Percentiles rank a stretch among this genome's conserved stretches.
phyloP scores from a whole-genome alignment of 1,140 invertebrate species.

The Drosophila ficusphila region DNA sequence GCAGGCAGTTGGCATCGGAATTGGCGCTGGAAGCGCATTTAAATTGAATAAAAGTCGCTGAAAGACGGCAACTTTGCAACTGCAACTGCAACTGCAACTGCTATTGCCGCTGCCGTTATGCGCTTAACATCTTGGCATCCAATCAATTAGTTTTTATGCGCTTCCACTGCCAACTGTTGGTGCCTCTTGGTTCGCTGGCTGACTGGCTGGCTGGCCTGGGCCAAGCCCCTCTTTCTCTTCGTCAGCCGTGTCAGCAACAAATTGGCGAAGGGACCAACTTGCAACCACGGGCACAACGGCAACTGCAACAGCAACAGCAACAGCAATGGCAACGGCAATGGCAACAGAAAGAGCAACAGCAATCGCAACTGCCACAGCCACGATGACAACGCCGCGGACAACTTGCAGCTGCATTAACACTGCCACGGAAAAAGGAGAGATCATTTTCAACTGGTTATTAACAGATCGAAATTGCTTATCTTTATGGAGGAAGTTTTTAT shows the following conservation, averaged over 20 bases:
- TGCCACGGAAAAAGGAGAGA: slow-evolving; percentile 21
- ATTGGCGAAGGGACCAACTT: slow-evolving; percentile 74
- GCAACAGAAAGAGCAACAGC: slow-evolving; percentile 13
- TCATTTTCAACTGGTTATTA: slow-evolving; percentile 14
- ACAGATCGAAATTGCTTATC: slow-evolving; percentile 1
- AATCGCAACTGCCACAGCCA: slow-evolving; percentile 30
- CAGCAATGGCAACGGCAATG: slow-evolving; percentile 17
- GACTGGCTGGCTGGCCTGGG: slow-evolving; percentile 38
- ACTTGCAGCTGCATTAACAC: slow-evolving; percentile 48
- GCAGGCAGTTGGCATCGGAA: slow-evolving; percentile 28
- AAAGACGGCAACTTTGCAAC: slow-evolving; percentile 47
- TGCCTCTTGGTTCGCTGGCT: slow-evolving; percentile 16
- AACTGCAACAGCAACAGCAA: slow-evolving; percentile 18
- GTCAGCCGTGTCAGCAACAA: slow-evolving; percentile 69
- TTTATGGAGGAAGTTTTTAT: neutral
- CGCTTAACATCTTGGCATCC: slow-evolving; percentile 81
- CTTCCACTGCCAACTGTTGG: slow-evolving; percentile 68
- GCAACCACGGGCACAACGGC: slow-evolving; percentile 36
- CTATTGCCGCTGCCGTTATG: slow-evolving; percentile 67
- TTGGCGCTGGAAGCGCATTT: slow-evolving; percentile 76
- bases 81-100: slow-evolving; percentile 39
- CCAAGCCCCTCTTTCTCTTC: slow-evolving; percentile 64
- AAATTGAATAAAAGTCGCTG: slow-evolving; percentile 79
- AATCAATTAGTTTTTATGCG: slow-evolving; percentile 80
- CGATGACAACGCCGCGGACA: slow-evolving; percentile 37